phyloP scores from a whole-genome alignment of 2,113 vertebrate genomes.

The Zosterops japonicus region DNA sequence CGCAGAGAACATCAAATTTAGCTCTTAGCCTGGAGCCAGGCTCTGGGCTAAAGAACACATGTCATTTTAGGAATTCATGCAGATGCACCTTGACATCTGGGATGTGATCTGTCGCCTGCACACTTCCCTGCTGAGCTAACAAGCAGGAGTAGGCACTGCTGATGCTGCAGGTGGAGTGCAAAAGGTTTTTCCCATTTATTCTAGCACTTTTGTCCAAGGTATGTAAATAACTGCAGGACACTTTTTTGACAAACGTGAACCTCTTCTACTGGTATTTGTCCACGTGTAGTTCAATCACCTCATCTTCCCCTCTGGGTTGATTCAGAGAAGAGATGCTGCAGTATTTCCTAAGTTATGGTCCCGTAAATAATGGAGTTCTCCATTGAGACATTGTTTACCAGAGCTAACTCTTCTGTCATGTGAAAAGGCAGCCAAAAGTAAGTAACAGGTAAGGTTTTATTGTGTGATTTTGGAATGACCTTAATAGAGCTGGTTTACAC shows the following conservation, averaged over 20 bases:
- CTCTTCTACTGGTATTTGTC: conserved; percentile 7
- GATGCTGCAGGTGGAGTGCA: not conserved
- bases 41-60: conserved; percentile 73
- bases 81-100: conserved; percentile 68
- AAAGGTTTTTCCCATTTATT: not conserved
- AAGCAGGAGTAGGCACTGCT: not conserved
- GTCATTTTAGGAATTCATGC: conserved; percentile 71
- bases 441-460: not conserved
- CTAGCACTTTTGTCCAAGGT: not conserved
- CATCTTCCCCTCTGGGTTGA: not conserved
- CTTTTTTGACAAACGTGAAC: not conserved
- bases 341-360: not conserved
- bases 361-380: not conserved
- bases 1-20: conserved; percentile 74
- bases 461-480: not conserved
- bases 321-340: not conserved
- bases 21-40: conserved; percentile 74
- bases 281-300: not conserved
- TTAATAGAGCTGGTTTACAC: not conserved
- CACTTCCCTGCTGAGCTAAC: not conserved
- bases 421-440: not conserved
- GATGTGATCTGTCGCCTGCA: conserved; percentile 40
- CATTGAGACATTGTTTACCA: not conserved
- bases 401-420: not conserved
- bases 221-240: not conserved